Base-by-base conservation (phyloP, 92 coral and sea anemone species). In the Zoanthus solanderi region DNA sequence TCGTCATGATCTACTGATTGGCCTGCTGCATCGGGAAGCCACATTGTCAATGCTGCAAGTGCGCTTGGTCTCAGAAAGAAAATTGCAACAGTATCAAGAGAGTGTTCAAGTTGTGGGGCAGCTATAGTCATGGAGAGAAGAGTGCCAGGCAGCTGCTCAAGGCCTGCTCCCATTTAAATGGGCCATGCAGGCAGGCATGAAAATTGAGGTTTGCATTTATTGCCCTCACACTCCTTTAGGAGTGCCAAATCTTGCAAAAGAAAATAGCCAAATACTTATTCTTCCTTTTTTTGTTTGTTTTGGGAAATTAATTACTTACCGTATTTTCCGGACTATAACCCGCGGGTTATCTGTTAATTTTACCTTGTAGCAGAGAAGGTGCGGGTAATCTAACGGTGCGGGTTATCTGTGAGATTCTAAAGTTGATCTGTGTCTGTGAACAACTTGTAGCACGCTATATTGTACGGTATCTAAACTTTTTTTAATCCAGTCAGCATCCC, bases 21-120 rank as follows among this genome's bases (percentile, higher is more conserved):
- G 72, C 37, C 85, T 81, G 1, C 85, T 81, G 52, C 53, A 81
- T 52, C 53, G 74, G 42, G 57, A 81, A 81, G 85, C 75, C 3
- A 14, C 50, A 50, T 71, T 81, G 73, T 63, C 85, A 18, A 50
- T 50, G 34, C 16, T 81, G 17, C 54, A 80, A 52, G 73, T 81
- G n/a, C 74, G 37, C 75, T 32, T 16, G 75, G 81, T 84, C 7
- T 84, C 88, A 10, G 61, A 84, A 18, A 84, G 56, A 69, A 84
- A 84, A 8, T n/a, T 74, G 56, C 23, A 23, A 6, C 66, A 57
- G 1, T 23, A 58, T 18, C 50, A 71, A 68, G 44, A 84, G 29
- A 37, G 14, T 72, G 16, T 72, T 37, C 0, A 60, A 16, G 50
- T 54, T 84, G 69, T 84, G 73, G 88, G 88, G 54, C 32, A 52